Evolutionary conservation across 2,888 invertebrate species (phyloP).

Genomic region (Drosophila putrida): DNA sequence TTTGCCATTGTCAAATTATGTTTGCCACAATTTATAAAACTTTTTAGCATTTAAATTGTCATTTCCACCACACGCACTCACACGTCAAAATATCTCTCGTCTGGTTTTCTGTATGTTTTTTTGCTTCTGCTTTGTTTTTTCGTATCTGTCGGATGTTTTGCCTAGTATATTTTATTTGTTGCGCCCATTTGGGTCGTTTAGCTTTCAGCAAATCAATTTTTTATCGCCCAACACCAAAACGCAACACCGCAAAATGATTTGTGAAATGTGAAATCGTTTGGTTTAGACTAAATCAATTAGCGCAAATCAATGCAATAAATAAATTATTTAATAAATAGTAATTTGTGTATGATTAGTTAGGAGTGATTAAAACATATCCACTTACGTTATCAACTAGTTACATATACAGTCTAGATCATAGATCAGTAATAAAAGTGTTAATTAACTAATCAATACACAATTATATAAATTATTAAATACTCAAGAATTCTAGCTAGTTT

Average conservation of each 20-base stretch:
- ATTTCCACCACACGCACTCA: slow-evolving; percentile 29
- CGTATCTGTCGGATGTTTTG: slow-evolving; percentile 33
- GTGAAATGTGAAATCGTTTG: slow-evolving; percentile 26
- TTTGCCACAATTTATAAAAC: slow-evolving; percentile 45
- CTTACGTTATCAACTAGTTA: neutral
- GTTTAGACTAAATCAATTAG: slow-evolving; percentile 37
- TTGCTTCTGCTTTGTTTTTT: slow-evolving; percentile 5
- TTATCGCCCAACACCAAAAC: slow-evolving; percentile 22
- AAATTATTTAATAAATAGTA: slow-evolving; percentile 19
- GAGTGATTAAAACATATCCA: neutral
- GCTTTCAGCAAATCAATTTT: slow-evolving; percentile 67
- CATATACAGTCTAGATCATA: neutral
- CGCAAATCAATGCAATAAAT: slow-evolving; percentile 16
- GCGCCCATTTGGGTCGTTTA: slow-evolving; percentile 38
- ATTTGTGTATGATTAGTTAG: slow-evolving; percentile 6
- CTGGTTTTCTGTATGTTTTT: slow-evolving; percentile 4
- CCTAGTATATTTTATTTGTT: slow-evolving; percentile 43
- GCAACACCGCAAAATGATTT: slow-evolving; percentile 25
- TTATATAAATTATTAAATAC: neutral
- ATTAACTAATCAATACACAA: neutral
- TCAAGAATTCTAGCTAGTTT: too few relatives aligned
- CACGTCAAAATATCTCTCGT: slow-evolving; percentile 33
- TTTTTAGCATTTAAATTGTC: slow-evolving; percentile 44
- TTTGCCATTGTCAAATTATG: slow-evolving; percentile 35
- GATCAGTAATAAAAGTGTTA: neutral